A percentile compares a stretch with the other conserved stretches of the same genome.
Conservation (phyloP, 2,888 invertebrate genomes). For the Harmothoe impar region DNA sequence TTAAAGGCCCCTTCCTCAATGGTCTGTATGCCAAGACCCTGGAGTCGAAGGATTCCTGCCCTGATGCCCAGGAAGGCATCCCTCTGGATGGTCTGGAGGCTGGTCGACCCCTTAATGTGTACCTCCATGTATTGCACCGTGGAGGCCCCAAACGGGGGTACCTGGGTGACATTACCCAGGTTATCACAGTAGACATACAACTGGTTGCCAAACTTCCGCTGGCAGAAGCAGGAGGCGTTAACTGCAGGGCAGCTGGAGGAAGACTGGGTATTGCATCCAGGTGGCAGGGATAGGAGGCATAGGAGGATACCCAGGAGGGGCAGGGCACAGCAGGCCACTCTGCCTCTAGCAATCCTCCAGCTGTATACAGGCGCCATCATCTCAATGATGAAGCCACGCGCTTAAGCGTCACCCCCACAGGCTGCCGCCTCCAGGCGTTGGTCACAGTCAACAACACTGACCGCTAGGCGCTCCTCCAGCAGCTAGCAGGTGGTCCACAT, state of each 20-base stretch:
- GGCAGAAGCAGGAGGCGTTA: slow-evolving; percentile 59
- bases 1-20: slow-evolving; percentile 65
- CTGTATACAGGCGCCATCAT: neutral
- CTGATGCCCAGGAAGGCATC: slow-evolving; percentile 58
- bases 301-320: neutral
- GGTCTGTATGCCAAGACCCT: slow-evolving; percentile 56
- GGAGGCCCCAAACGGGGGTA: slow-evolving; percentile 39
- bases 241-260: slow-evolving; percentile 13
- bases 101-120: slow-evolving; percentile 56
- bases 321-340: neutral
- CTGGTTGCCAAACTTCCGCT: slow-evolving; percentile 57
- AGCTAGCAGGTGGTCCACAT: neutral
- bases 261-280: neutral
- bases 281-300: neutral
- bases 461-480: neutral
- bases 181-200: slow-evolving; percentile 61
- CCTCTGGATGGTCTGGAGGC: slow-evolving; percentile 41
- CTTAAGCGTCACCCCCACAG: neutral
- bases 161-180: slow-evolving; percentile 57
- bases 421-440: neutral
- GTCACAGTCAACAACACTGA: neutral
- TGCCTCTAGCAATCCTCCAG: neutral
- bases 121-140: slow-evolving; percentile 28
- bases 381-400: too few relatives aligned
- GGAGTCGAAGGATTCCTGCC: neutral